Conservation (phyloP, 2,888 invertebrate species). For the Drosophila cognata region DNA sequence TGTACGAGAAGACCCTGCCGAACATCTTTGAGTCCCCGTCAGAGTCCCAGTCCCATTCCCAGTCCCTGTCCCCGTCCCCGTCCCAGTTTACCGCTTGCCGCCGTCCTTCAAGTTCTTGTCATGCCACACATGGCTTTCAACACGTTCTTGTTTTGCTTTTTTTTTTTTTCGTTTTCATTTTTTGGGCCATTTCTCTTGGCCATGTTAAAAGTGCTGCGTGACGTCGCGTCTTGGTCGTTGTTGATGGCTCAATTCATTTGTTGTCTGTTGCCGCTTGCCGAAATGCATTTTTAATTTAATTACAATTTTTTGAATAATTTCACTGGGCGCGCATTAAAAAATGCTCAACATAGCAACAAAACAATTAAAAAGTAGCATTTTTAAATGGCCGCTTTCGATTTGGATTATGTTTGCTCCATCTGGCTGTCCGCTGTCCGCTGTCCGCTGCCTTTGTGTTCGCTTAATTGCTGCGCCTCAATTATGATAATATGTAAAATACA, state of each 20-base stretch:
- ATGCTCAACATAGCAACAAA: slow-evolving; percentile 54
- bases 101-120: slow-evolving; percentile 47
- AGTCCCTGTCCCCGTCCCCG: background rate
- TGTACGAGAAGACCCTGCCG: slow-evolving; percentile 21
- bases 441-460: slow-evolving; percentile 18
- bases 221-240: slow-evolving; percentile 51
- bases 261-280: slow-evolving; percentile 47
- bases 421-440: background rate
- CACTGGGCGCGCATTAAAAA: slow-evolving; percentile 58
- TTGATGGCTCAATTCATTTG: slow-evolving; percentile 77
- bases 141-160: slow-evolving; percentile 61
- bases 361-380: slow-evolving; percentile 52
- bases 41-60: background rate
- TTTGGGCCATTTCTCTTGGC: slow-evolving; percentile 61
- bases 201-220: slow-evolving; percentile 58
- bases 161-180: slow-evolving; percentile 24
- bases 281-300: slow-evolving; percentile 78
- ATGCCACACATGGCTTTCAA: slow-evolving; percentile 77
- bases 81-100: slow-evolving; percentile 23
- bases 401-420: slow-evolving; percentile 52
- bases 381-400: slow-evolving; percentile 60
- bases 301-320: slow-evolving; percentile 63
- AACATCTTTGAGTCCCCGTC: slow-evolving; percentile 21
- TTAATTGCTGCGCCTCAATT: slow-evolving; percentile 71
- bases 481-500: slow-evolving; percentile 51